Conservation (phyloP, 2,797 vertebrate genomes). For the Poecilia picta region DNA sequence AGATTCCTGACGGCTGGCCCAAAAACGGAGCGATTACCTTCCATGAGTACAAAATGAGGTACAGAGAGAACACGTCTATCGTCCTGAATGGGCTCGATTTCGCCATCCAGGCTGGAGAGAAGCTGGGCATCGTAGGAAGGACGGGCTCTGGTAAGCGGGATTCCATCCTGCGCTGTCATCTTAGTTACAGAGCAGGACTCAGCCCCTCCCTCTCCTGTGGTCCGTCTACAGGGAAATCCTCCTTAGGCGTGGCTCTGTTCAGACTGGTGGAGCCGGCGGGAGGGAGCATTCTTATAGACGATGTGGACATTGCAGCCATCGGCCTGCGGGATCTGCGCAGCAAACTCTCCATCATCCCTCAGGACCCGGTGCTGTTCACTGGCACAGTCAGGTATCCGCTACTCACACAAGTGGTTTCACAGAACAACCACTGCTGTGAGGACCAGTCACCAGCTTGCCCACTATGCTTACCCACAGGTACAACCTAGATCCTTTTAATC, state of each 20-base stretch:
- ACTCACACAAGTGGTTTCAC: not conserved
- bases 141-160: slow-evolving; percentile 82
- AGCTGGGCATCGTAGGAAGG: slow-evolving; percentile 87
- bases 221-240: slow-evolving; percentile 83
- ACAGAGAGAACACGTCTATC: slow-evolving; percentile 81
- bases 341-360: slow-evolving; percentile 86
- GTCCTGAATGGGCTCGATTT: slow-evolving; percentile 81
- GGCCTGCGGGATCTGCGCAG: slow-evolving; percentile 83
- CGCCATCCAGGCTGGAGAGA: slow-evolving; percentile 77
- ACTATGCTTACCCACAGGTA: slow-evolving; percentile 67
- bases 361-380: slow-evolving; percentile 85
- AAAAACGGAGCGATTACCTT: slow-evolving; percentile 80
- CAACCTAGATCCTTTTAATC: slow-evolving; percentile 83
- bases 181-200: not conserved
- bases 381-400: slow-evolving; percentile 83
- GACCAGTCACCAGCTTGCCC: not conserved
- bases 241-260: slow-evolving; percentile 83
- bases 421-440: not conserved
- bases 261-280: slow-evolving; percentile 79
- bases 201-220: not conserved
- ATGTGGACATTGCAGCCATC: slow-evolving; percentile 74
- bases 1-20: slow-evolving; percentile 79
- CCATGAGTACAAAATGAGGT: slow-evolving; percentile 83
- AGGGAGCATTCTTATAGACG: slow-evolving; percentile 83
- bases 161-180: not conserved